Evolutionary conservation across 2,888 invertebrate genomes (phyloP).

Genomic region (Automeris io): DNA sequence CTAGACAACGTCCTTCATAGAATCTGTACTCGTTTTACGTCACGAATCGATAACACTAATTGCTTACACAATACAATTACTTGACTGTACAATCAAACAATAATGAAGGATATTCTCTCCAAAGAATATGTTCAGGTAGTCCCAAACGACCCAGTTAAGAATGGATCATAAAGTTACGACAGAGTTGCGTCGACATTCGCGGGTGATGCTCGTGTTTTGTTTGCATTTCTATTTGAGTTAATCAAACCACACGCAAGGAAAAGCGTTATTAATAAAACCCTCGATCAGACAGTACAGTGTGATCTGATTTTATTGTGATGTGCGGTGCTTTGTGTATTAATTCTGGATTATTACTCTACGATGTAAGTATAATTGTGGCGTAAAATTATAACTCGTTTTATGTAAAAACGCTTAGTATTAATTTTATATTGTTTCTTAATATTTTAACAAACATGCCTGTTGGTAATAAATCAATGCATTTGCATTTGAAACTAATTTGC

Average conservation of each 20-base stretch:
- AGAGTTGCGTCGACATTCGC: background rate
- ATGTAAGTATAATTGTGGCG: background rate
- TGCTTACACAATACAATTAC: background rate
- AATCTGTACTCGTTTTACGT: background rate
- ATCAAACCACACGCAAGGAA: conserved; percentile 41
- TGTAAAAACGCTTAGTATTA: too few species aligned
- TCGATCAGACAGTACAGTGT: conserved; percentile 27
- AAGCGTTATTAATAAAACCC: conserved; percentile 38
- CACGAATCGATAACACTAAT: background rate
- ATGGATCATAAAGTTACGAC: background rate
- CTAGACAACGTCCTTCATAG: background rate
- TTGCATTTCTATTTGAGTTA: background rate
- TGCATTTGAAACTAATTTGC: too few species aligned
- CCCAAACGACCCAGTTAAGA: background rate
- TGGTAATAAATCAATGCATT: too few species aligned
- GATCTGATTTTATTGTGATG: conserved; percentile 12
- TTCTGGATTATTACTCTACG: conserved; percentile 2
- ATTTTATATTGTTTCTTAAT: too few species aligned
- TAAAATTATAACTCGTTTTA: too few species aligned
- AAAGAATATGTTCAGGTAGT: background rate
- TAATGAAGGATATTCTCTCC: background rate
- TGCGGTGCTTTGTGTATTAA: conserved; percentile 12
- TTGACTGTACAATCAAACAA: too few species aligned
- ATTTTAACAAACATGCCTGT: too few species aligned
- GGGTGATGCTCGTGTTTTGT: background rate